These are phyloP conservation scores for Mesodorylaimus sp. DNA, from an alignment of 2,888 invertebrate species.

Conservation along the genomic window DNA sequence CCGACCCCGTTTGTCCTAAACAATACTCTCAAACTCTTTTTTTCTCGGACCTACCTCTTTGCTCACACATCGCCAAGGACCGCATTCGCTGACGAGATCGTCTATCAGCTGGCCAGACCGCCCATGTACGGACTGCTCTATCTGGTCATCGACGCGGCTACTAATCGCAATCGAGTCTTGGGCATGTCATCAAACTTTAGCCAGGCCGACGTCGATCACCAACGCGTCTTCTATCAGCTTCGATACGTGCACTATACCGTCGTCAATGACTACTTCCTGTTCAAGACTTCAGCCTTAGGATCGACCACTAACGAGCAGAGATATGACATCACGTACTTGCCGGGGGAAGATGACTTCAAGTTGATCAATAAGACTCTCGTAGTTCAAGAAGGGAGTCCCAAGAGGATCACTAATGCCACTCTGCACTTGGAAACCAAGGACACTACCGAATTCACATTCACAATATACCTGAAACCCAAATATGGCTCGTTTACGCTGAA, in stretches of 20 bases:
- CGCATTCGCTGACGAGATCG: conserved; percentile 15
- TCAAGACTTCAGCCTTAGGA: too few relatives aligned
- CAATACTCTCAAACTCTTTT: conserved; percentile 17
- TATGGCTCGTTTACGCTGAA: too few relatives aligned
- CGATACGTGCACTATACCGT: conserved; percentile 25
- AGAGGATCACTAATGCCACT: conserved; percentile 3
- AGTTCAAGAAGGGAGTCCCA: conserved; percentile 5
- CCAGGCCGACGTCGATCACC: conserved; percentile 57
- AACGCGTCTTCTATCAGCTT: conserved; percentile 55
- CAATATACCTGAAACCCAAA: neutral
- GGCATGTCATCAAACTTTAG: conserved; percentile 43
- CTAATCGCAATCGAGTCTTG: conserved; percentile 17
- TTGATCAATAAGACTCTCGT: conserved; percentile 10
- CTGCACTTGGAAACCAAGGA: conserved; percentile 6
- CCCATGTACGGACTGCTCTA: conserved; percentile 20
- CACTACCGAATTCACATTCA: conserved; percentile 6
- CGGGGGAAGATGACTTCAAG: conserved; percentile 3
- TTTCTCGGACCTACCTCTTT: conserved; percentile 20
- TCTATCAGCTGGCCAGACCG: conserved; percentile 20
- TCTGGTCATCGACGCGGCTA: conserved; percentile 15
- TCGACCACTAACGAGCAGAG: conserved; percentile 2
- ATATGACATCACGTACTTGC: conserved; percentile 7
- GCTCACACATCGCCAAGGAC: conserved; percentile 25
- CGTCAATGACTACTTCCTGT: conserved; percentile 26
- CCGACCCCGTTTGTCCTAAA: conserved; percentile 25